Base-by-base conservation (phyloP, 2,888 invertebrate genomes). In the Aphidius colemani region DNA sequence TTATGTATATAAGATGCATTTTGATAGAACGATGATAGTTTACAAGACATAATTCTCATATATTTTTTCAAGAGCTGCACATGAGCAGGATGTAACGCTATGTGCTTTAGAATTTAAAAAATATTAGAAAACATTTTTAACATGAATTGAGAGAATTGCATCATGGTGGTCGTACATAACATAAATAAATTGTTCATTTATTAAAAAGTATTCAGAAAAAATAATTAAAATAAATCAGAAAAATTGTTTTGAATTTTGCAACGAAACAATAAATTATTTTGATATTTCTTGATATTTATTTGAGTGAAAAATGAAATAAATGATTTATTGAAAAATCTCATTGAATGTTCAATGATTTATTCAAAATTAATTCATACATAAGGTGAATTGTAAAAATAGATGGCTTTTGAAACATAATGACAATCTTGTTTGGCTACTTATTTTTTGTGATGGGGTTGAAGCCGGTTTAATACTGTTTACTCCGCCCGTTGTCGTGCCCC, bases 381-480 rank as follows among this genome's bases (percentile, higher is more conserved):
- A 18, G 13, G 13, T 18, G 13, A 18, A 18, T 18, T 18, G 13
- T 18, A 18, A 18, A 30, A 30, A 30, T 30, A 30, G 5, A 30
- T 30, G 30, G 30, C 30, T 30, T 30, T 30, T 5, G 5, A 30
- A 30, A 30, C 5, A 30, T 30, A 3, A 30, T 30, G 30, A 30
- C 30, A 30, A 30, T 30, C 30, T 30, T 30, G 30, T 30, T 5
- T 30, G 30, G 30, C 30, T 30, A 5, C 30, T 30, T 30, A 30
- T 30, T 5, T 30, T 30, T 30, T 5, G 30, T 30, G 30, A 30
- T 30, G 30, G 30, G 30, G 30, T 30, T 59, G 61, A 45, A 67
- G 64, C 64, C 59, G 58, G 64, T 67, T 68, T 30, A 30, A 49
- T 55, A 59, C 13, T 65, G 66, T 69, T 67, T 64, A 66, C 59